These are phyloP conservation scores for Spea hammondii DNA, from an alignment of 2,797 vertebrate genomes.

Conservation along the genomic window DNA sequence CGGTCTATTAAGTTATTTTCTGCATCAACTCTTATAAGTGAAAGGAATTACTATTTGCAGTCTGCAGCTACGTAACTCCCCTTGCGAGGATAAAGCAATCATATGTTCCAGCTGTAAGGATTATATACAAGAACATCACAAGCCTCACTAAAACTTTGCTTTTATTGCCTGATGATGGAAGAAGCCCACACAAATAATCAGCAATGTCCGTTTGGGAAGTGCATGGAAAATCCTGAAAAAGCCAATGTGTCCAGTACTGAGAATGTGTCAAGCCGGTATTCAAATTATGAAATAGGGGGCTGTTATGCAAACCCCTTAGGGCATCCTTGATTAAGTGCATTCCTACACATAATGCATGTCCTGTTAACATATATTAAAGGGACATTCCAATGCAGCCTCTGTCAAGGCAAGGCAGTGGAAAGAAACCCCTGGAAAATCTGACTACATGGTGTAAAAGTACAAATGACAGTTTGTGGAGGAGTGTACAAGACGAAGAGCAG, in stretches of 20 bases:
- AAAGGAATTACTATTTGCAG: not conserved
- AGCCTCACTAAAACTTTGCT: conserved; percentile 4
- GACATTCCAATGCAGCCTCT: conserved; percentile 12
- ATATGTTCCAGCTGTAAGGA: not conserved
- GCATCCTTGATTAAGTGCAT: conserved; percentile 38
- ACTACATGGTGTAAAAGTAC: conserved; percentile 23
- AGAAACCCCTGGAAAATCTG: conserved; percentile 59
- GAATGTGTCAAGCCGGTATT: conserved; percentile 21
- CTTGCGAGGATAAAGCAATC: not conserved
- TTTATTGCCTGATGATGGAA: conserved; percentile 30
- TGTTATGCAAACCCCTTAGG: conserved; percentile 27
- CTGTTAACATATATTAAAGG: conserved; percentile 35
- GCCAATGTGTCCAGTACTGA: conserved; percentile 16
- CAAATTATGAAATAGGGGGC: conserved; percentile 16
- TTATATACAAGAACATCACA: conserved; percentile 19
- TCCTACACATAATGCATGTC: conserved; percentile 37
- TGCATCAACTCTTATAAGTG: too few species aligned
- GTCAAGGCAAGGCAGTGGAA: conserved; percentile 31
- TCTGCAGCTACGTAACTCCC: not conserved
- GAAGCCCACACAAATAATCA: conserved; percentile 26
- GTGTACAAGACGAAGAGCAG: conserved; percentile 20
- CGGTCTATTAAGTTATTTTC: not conserved
- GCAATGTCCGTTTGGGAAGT: conserved; percentile 40
- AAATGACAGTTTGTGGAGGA: conserved; percentile 23
- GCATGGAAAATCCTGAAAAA: conserved; percentile 27